phyloP scores from a whole-genome alignment of 1,140 invertebrate genomes.

The Phymorhynchus buccinoides region DNA sequence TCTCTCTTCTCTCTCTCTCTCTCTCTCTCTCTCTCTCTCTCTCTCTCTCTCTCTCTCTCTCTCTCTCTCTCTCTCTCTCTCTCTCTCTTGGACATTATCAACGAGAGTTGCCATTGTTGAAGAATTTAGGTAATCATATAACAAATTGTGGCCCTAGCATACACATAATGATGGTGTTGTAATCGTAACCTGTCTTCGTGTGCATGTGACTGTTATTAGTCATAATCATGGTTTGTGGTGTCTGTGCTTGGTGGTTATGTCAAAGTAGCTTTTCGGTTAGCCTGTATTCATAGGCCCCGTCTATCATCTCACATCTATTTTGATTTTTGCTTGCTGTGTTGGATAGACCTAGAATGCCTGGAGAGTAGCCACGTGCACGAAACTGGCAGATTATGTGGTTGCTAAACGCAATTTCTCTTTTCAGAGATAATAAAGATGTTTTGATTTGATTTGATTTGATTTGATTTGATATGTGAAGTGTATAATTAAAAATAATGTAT shows the following conservation, averaged over 20 bases:
- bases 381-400: no score
- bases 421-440: no score
- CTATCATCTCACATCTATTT: background rate
- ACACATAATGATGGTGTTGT: background rate
- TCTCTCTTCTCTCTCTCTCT: no score
- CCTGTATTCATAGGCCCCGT: background rate
- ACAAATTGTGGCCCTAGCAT: background rate
- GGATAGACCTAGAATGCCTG: background rate
- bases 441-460: no score
- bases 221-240: background rate
- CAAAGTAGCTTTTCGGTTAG: background rate
- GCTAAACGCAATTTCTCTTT: no score
- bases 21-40: no score
- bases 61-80: no score
- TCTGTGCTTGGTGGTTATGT: background rate
- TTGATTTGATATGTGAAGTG: no score
- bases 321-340: background rate
- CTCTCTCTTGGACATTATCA: background rate
- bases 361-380: no score
- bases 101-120: background rate
- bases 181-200: background rate
- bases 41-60: no score
- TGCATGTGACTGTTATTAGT: background rate
- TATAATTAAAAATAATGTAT: no score
- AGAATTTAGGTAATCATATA: background rate